Conservation (phyloP, 37 sponge, comb jelly and placozoan species). For the Halisarca cf. caerulea region DNA sequence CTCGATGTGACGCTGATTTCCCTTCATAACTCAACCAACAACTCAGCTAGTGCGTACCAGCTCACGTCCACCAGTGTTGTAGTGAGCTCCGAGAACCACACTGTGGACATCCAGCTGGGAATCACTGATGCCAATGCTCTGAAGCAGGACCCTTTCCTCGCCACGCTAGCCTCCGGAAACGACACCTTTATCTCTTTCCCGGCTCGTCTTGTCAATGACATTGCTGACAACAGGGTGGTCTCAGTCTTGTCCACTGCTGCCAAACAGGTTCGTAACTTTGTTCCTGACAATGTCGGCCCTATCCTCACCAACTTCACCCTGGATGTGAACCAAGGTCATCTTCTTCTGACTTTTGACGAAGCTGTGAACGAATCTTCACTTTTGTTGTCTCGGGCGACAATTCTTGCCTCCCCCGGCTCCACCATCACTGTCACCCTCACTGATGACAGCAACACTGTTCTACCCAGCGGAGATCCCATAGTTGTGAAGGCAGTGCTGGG, state of each 20-base stretch:
- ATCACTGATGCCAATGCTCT: constrained; percentile 50
- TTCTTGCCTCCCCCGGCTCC: background rate
- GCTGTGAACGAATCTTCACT: constrained; percentile 63
- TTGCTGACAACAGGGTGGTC: constrained; percentile 64
- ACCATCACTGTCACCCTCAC: constrained; percentile 30
- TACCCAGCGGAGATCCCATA: constrained; percentile 7
- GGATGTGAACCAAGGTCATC: constrained; percentile 43
- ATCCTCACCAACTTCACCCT: constrained; percentile 44
- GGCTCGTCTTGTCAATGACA: constrained; percentile 56
- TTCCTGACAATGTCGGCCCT: constrained; percentile 70
- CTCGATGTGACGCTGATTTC: constrained; percentile 37
- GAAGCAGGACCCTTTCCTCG: constrained; percentile 41
- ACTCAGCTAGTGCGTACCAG: background rate
- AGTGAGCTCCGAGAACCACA: background rate
- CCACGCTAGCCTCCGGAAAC: background rate
- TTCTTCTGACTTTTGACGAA: constrained; percentile 75
- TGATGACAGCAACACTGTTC: constrained; percentile 24
- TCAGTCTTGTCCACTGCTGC: background rate
- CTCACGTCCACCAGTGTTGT: constrained; percentile 9
- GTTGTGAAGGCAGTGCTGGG: constrained; percentile 45
- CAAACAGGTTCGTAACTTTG: constrained; percentile 29
- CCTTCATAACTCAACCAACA: background rate
- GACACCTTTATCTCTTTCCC: constrained; percentile 67
- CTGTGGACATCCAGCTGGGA: constrained; percentile 19
- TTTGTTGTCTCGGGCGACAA: constrained; percentile 44